Evolutionary conservation across 1,140 invertebrate genomes (phyloP).

Genomic region (Chlorops oryzae): DNA sequence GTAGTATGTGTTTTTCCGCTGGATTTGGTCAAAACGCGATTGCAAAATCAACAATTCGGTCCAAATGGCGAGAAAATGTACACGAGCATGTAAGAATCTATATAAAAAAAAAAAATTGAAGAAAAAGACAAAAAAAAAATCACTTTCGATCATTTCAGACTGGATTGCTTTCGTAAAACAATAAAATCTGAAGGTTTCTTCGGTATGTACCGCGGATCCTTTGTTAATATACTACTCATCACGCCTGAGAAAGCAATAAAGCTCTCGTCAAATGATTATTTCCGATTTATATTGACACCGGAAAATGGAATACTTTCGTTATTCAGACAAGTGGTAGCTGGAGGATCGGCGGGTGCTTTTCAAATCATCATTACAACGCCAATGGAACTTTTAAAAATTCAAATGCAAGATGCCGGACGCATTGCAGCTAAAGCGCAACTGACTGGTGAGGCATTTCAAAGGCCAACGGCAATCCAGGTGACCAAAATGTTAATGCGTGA

Average conservation of each 20-base stretch:
- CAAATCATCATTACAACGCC: slow-evolving; percentile 98
- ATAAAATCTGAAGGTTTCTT: slow-evolving; percentile 85
- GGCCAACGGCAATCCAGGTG: slow-evolving; percentile 74
- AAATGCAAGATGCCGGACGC: slow-evolving; percentile 91
- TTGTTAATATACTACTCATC: slow-evolving; percentile 91
- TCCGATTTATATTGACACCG: slow-evolving; percentile 68
- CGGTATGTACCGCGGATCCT: slow-evolving; percentile 93
- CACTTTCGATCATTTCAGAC: no score
- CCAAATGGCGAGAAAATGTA: slow-evolving; percentile 87
- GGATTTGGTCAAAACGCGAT: slow-evolving; percentile 91
- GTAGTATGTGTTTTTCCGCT: slow-evolving; percentile 96
- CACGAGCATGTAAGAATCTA: slow-evolving; percentile 89
- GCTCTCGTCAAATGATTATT: slow-evolving; percentile 94
- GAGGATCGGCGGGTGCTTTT: slow-evolving; percentile 86
- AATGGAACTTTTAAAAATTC: slow-evolving; percentile 97
- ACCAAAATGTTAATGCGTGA: slow-evolving; percentile 68
- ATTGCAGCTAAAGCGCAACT: slow-evolving; percentile 56
- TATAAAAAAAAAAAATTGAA: no score
- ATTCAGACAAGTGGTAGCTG: slow-evolving; percentile 74
- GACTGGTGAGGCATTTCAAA: not conserved
- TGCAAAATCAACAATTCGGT: slow-evolving; percentile 88
- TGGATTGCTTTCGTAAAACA: slow-evolving; percentile 89
- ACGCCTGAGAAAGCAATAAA: slow-evolving; percentile 98
- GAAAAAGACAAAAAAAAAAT: no score
- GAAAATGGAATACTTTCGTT: slow-evolving; percentile 59